Evolutionary conservation across 1,140 invertebrate species (phyloP).

Genomic region (Cydia fagiglandana): DNA sequence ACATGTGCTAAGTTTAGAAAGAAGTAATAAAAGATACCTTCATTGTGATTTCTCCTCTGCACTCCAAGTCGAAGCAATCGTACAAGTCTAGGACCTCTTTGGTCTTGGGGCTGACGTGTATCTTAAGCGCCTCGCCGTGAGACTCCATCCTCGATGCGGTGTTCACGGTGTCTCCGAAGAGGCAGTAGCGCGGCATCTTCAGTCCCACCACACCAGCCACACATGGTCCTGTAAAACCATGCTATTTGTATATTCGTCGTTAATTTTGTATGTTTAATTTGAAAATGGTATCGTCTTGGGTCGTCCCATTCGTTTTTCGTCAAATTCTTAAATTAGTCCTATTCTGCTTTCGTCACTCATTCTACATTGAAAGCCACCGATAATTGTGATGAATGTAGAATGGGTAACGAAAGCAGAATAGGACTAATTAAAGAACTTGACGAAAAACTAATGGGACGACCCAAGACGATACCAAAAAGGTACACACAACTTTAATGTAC

Average conservation of each 20-base stretch:
- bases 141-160: constrained; percentile 97
- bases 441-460: too few relatives aligned
- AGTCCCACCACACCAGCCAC: constrained; percentile 95
- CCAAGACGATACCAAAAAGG: too few relatives aligned
- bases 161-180: constrained; percentile 97
- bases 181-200: constrained; percentile 95
- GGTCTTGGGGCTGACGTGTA: constrained; percentile 96
- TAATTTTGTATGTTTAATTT: background rate
- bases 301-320: too few relatives aligned
- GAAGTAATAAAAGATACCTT: constrained; percentile 84
- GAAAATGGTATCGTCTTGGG: too few relatives aligned
- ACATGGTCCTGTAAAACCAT: constrained; percentile 84
- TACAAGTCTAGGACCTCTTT: constrained; percentile 94
- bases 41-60: constrained; percentile 95
- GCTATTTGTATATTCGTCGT: background rate
- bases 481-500: too few relatives aligned
- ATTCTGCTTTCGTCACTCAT: too few relatives aligned
- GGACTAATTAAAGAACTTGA: too few relatives aligned
- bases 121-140: constrained; percentile 93
- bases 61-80: constrained; percentile 91
- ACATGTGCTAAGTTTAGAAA: constrained; percentile 25
- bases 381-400: too few relatives aligned
- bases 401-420: too few relatives aligned
- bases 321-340: too few relatives aligned
- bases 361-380: too few relatives aligned